Evolutionary conservation across 2,888 invertebrate genomes (phyloP), one percentile per base, ranked within the genome.

Genomic region (Drepanosiphum platanoidis): DNA sequence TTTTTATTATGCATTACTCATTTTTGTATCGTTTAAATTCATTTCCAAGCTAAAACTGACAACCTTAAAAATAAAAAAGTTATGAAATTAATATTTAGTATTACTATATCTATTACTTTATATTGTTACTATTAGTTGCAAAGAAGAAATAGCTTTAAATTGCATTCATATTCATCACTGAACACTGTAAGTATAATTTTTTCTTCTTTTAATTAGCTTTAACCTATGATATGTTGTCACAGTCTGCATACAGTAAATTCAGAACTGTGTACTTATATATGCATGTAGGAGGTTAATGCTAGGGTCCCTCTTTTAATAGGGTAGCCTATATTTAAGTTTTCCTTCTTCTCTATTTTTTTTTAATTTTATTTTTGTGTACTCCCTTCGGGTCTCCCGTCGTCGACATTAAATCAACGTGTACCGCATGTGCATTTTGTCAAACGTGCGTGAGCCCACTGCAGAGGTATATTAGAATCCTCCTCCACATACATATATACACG

Each of bases 291-390:
- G 83, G 83, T 84, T 84, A 84, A 84, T 75, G 36, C 46, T 11
- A 13, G 75, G 83, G 75, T 84, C 83, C 66, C 52, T 75, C 36
- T 75, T 84, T 84, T 84, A 84, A 84, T 84, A 84, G 83, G 83
- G 83, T 84, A 84, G 83, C 83, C 83, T 84, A 84, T 75, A 84
- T 84, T 84, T 84, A 84, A 84, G 83, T 84, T 84, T 84, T 84
- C 83, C 83, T 84, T 68, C 74, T 66, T 75, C 72, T 68, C 39
- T 84, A 52, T 84, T 84, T 83, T 84, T n/a, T 83, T 83, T 84
- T 84, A 84, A 84, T 84, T 84, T 84, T 84, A 84, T 75, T 84
- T 84, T 75, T 75, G 83, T 84, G 83, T 84, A 84, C 83, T 84
- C 83, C 75, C 83, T 68, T 84, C 75, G 75, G 75, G 75, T 84